Base-by-base conservation (phyloP, 2,797 vertebrate species). In the Xyrichtys novacula region DNA sequence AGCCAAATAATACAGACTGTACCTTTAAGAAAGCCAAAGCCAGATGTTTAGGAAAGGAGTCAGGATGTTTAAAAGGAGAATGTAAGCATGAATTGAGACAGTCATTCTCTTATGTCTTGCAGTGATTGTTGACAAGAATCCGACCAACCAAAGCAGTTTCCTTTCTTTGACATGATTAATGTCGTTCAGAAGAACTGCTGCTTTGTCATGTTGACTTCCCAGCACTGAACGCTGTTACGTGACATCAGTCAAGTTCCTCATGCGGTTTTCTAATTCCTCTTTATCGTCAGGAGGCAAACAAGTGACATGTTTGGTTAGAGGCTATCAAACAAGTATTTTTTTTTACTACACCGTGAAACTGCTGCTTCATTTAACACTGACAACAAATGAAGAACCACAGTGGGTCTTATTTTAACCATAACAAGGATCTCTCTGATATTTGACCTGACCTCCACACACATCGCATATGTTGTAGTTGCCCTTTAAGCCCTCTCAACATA, bases 171-270 rank as follows among this genome's bases (percentile, higher is more conserved):
- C 2, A 1, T 17, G 19, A 2, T 3, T 65, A 19, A 76, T 63
- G 67, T n/a, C 36, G 43, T 42, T 42, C n/a, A n/a, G n/a, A n/a
- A 3, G 3, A 15, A 0, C 15, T 11, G 22, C 15, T 1, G 20
- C 67, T 32, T 58, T 20, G 34, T 36, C 36, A 25, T 31, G 25
- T 70, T 47, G 19, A 3, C 19, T 83, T 81, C 61, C 52, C 64
- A 19, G 42, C 40, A 34, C 32, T 14, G 28, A 50, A 36, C 12
- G 53, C 44, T 36, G 15, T 73, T 63, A 25, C 7, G 9, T 74
- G 52, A 39, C 32, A 71, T 12, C 7, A 56, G 20, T 50, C 34
- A 31, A 74, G 58, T 87, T 86, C 78, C 85, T 62, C 58, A n/a
- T 74, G 53, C 54, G 10, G 20, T 17, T 62, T 44, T 63, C 11